Evolutionary conservation across 2,888 invertebrate species (phyloP).

Genomic region (Phorcus lineatus): DNA sequence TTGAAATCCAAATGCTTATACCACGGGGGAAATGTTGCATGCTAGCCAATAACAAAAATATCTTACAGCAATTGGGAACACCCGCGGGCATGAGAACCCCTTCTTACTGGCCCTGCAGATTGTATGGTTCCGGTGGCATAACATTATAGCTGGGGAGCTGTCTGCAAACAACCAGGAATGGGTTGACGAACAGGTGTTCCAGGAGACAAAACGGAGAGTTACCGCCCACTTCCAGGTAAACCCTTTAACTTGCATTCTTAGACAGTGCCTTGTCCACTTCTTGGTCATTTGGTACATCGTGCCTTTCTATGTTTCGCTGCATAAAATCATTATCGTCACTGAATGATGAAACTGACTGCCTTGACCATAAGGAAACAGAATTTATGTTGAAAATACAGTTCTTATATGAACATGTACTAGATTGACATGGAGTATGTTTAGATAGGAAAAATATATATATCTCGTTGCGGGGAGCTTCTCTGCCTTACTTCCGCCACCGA

Average conservation of each 20-base stretch:
- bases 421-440: too few relatives aligned
- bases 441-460: too few relatives aligned
- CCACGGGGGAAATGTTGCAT: too few relatives aligned
- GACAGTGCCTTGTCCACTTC: neutral
- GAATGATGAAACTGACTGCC: too few relatives aligned
- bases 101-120: slow-evolving; percentile 95
- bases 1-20: too few relatives aligned
- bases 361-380: too few relatives aligned
- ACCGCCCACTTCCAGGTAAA: slow-evolving; percentile 91
- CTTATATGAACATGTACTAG: too few relatives aligned
- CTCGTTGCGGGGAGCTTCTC: too few relatives aligned
- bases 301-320: neutral
- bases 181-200: slow-evolving; percentile 93
- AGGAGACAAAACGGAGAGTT: slow-evolving; percentile 90
- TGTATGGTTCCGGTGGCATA: slow-evolving; percentile 96
- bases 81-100: slow-evolving; percentile 97
- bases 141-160: slow-evolving; percentile 83
- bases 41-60: too few relatives aligned
- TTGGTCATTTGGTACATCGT: neutral
- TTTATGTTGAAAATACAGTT: too few relatives aligned
- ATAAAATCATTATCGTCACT: too few relatives aligned
- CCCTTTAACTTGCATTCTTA: neutral
- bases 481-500: too few relatives aligned
- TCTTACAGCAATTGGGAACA: slow-evolving; percentile 92
- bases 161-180: slow-evolving; percentile 85